Conservation (phyloP, 2,888 invertebrate species). For the Ferrisia virgata region DNA sequence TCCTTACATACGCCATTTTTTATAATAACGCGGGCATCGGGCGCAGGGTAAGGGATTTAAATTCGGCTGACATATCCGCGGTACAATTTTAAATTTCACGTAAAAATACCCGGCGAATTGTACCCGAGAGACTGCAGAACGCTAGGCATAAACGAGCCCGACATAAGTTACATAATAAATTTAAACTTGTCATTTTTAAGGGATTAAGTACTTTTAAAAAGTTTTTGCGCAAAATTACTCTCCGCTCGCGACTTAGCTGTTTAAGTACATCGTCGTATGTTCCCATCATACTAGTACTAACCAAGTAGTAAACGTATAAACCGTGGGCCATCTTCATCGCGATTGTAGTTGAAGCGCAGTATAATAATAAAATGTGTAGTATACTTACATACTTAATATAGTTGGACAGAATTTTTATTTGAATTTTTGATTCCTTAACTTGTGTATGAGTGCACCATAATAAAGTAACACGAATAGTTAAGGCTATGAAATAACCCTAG, state of each 20-base stretch:
- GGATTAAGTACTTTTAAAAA: slow-evolving; percentile 11
- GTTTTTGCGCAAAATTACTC: background rate
- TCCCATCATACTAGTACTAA: no score
- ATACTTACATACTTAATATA: no score
- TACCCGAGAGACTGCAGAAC: slow-evolving; percentile 6
- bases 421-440: background rate
- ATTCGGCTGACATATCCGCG: slow-evolving; percentile 16
- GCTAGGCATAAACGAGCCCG: background rate
- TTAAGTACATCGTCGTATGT: no score
- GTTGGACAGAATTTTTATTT: background rate
- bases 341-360: no score
- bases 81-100: slow-evolving; percentile 20
- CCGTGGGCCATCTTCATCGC: background rate
- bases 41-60: slow-evolving; percentile 26
- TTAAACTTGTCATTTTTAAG: slow-evolving; percentile 18
- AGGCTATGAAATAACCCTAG: no score
- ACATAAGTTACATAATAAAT: slow-evolving; percentile 28
- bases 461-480: no score
- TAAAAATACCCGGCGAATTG: slow-evolving; percentile 3
- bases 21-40: background rate
- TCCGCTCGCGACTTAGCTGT: no score
- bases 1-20: slow-evolving; percentile 30
- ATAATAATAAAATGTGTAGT: no score
- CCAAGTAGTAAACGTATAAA: background rate
- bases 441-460: background rate